These are phyloP conservation scores for Molossus molossus DNA, from an alignment of 2,797 vertebrate species.

Conservation along the genomic window DNA sequence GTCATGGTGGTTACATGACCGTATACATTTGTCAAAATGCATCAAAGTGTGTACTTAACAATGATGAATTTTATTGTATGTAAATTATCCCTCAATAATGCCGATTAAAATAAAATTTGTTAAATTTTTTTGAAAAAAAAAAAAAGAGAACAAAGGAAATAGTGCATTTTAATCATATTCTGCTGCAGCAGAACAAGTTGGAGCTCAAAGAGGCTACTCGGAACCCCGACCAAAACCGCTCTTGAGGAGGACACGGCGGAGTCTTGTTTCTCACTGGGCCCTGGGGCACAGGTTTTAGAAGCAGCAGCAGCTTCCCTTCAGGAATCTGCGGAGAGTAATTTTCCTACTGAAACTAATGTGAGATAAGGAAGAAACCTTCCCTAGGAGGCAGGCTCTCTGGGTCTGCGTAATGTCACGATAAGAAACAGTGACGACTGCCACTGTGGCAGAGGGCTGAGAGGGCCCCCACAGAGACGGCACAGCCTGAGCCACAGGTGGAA, in stretches of 20 bases:
- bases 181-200: neutral
- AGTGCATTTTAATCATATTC: neutral
- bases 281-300: neutral
- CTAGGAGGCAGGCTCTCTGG: neutral
- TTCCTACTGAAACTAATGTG: neutral
- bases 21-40: neutral
- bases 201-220: neutral
- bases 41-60: conserved; percentile 20
- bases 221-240: neutral
- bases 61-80: neutral
- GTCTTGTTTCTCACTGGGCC: neutral
- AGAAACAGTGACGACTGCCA: neutral
- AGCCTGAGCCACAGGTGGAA: neutral
- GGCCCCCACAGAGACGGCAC: no score
- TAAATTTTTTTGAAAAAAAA: neutral
- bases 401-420: conserved; percentile 18
- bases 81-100: neutral
- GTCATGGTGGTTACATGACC: neutral
- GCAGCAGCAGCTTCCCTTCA: neutral
- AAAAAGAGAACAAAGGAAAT: neutral
- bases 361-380: neutral
- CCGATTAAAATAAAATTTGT: neutral
- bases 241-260: neutral
- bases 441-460: neutral
- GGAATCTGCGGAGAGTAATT: neutral